Conservation (phyloP, 2,888 invertebrate genomes). For the Heteropelma amictum region DNA sequence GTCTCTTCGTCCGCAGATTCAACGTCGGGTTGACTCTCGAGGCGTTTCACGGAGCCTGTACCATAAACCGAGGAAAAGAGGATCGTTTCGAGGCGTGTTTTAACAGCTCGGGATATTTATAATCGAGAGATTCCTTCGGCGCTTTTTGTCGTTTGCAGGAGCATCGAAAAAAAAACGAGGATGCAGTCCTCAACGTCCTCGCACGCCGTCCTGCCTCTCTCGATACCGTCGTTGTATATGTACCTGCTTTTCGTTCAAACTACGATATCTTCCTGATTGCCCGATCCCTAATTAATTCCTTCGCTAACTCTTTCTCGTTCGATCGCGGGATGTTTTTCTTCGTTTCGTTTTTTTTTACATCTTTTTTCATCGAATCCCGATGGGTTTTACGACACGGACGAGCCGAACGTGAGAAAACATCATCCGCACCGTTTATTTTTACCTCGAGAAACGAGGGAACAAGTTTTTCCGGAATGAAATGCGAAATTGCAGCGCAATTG, state of each 20-base stretch:
- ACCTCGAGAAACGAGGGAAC: no score
- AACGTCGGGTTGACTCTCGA: not conserved
- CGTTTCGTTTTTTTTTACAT: no score
- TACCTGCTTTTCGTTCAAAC: slow-evolving; percentile 8
- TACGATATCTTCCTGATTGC: slow-evolving; percentile 74
- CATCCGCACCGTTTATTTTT: no score
- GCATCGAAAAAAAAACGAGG: slow-evolving; percentile 13
- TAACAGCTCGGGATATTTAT: slow-evolving; percentile 75
- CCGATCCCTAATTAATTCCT: slow-evolving; percentile 76
- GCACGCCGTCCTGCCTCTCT: slow-evolving; percentile 11
- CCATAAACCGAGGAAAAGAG: slow-evolving; percentile 65
- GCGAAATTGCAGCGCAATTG: not conserved
- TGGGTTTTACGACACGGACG: slow-evolving; percentile 14
- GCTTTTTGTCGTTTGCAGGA: slow-evolving; percentile 42
- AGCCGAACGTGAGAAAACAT: not conserved
- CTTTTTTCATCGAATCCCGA: not conserved
- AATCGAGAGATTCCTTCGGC: slow-evolving; percentile 62
- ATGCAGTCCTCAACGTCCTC: not conserved
- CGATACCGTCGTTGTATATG: not conserved
- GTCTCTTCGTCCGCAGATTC: slow-evolving; percentile 5
- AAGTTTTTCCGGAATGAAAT: not conserved
- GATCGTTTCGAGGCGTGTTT: slow-evolving; percentile 72
- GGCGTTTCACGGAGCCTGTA: not conserved
- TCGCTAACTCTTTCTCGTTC: no score
- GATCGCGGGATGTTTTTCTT: no score